A percentile compares a stretch with the other conserved stretches of the same genome.
Evolutionary conservation across 2,113 vertebrate species (phyloP).

Genomic region (Sorex fumeus): DNA sequence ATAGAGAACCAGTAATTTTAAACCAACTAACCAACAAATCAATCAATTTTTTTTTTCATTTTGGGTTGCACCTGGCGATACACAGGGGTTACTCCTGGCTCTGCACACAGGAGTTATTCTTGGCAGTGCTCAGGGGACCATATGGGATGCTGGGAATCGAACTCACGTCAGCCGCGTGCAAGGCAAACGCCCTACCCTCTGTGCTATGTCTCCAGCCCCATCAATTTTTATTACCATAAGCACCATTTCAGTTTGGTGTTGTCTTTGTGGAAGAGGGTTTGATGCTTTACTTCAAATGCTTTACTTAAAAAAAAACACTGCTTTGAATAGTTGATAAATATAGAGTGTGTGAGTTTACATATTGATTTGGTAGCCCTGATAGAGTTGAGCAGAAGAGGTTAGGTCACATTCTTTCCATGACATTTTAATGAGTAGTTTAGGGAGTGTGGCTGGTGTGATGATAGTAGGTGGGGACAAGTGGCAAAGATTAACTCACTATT

Average conservation of each 20-base stretch:
- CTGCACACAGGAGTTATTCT: too few relatives aligned
- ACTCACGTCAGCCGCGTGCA: too few relatives aligned
- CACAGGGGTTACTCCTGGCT: too few relatives aligned
- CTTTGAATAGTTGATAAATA: conserved; percentile 17
- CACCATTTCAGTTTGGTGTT: background rate
- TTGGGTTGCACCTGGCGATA: too few relatives aligned
- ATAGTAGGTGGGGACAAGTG: conserved; percentile 75
- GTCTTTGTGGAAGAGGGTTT: background rate
- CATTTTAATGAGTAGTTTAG: conserved; percentile 79
- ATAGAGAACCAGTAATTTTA: background rate
- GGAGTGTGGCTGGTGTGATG: conserved; percentile 72
- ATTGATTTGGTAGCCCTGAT: conserved; percentile 57
- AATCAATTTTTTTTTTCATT: too few relatives aligned
- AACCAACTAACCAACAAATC: background rate
- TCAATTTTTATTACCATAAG: background rate
- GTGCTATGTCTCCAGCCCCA: too few relatives aligned
- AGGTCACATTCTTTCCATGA: conserved; percentile 76
- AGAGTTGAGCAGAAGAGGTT: conserved; percentile 10
- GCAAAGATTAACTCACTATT: conserved; percentile 72
- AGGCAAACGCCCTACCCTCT: too few relatives aligned
- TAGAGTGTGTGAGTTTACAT: background rate
- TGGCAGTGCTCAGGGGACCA: too few relatives aligned
- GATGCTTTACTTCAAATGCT: background rate
- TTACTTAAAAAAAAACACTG: conserved; percentile 16
- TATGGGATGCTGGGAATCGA: too few relatives aligned